Conservation (phyloP, 2,888 invertebrate species). For the Stictocephala bisonia region DNA sequence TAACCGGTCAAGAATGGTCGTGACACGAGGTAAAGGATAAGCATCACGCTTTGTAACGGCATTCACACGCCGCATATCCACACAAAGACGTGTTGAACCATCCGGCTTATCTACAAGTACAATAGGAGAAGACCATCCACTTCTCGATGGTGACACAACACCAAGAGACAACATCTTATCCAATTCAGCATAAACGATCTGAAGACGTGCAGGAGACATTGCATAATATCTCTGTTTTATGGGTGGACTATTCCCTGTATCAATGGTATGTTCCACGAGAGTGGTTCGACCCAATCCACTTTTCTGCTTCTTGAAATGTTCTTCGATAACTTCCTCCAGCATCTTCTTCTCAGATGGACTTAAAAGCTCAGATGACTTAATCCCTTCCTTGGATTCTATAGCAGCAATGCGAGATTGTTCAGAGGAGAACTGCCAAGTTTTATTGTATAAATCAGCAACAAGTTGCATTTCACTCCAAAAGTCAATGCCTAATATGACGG, state of each 20-base stretch:
- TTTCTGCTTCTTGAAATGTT: neutral
- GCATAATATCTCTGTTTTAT: constrained; percentile 30
- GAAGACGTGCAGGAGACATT: constrained; percentile 44
- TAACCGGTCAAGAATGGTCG: constrained; percentile 49
- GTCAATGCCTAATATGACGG: neutral
- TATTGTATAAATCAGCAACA: neutral
- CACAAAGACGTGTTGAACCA: constrained; percentile 53
- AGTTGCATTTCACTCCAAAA: neutral
- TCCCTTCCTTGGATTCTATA: neutral
- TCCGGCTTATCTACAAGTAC: constrained; percentile 55
- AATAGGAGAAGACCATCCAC: constrained; percentile 58
- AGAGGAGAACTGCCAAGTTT: neutral
- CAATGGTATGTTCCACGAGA: neutral
- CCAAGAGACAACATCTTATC: constrained; percentile 58
- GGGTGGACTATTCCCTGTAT: no score
- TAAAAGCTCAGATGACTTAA: neutral
- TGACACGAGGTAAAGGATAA: constrained; percentile 53
- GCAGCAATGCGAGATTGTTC: no score
- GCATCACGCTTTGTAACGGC: constrained; percentile 52
- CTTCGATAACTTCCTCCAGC: neutral
- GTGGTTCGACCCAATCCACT: neutral
- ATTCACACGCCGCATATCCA: constrained; percentile 53
- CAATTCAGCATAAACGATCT: constrained; percentile 51
- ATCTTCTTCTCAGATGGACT: neutral
- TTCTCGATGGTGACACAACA: no score